Conservation (phyloP, 2,113 vertebrate genomes). For the Glareola pratincola region DNA sequence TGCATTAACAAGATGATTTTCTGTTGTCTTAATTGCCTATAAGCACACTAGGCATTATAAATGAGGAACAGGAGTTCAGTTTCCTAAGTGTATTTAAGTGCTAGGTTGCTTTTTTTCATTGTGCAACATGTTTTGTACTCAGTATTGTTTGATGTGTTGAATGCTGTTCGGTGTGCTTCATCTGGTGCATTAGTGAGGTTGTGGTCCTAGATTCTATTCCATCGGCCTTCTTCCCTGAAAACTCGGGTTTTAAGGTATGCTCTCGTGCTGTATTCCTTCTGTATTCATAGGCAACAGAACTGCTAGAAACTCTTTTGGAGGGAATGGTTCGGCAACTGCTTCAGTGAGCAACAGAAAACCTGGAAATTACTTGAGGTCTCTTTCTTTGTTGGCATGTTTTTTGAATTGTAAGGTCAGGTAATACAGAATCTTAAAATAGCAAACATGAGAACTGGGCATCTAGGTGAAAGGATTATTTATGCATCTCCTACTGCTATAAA, state of each 20-base stretch:
- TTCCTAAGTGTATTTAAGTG: background rate
- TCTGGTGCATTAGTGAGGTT: rapidly evolving
- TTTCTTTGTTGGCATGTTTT: background rate
- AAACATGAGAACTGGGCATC: background rate
- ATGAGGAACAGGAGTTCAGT: background rate
- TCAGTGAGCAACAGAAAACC: background rate
- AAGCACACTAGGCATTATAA: background rate
- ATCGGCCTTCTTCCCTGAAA: background rate
- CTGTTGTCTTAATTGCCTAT: background rate
- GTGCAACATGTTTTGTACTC: background rate
- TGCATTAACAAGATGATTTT: background rate
- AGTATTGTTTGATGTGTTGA: background rate
- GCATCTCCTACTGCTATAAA: background rate
- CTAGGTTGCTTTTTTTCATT: background rate
- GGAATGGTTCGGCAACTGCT: background rate
- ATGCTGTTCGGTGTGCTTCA: background rate
- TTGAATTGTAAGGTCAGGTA: background rate
- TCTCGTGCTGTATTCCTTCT: background rate
- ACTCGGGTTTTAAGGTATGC: rapidly evolving
- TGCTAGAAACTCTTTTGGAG: background rate
- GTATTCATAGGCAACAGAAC: background rate
- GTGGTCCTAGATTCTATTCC: background rate
- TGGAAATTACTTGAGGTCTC: background rate
- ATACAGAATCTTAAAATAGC: background rate
- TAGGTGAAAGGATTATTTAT: background rate